A percentile compares a stretch with the other conserved stretches of the same genome.
Conservation (phyloP, 2,797 vertebrate genomes). For the Chaunax sp. region DNA sequence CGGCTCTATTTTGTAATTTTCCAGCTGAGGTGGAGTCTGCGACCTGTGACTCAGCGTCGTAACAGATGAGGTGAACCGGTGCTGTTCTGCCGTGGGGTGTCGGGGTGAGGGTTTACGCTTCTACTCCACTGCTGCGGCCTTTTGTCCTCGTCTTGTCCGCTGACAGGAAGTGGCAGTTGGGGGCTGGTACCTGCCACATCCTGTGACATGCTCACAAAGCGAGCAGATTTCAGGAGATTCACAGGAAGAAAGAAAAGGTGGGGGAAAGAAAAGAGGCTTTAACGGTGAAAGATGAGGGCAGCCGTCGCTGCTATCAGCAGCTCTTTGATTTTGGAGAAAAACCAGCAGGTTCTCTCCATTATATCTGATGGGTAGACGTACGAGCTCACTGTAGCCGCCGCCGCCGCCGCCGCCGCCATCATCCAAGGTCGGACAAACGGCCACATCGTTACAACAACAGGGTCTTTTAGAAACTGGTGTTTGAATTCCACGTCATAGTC, state of each 20-base stretch:
- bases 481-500: too few species aligned
- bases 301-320: conserved; percentile 56
- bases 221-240: conserved; percentile 49
- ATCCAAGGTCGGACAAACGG: neutral
- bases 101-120: conserved; percentile 46
- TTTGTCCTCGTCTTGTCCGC: conserved; percentile 65
- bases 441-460: too few species aligned
- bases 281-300: conserved; percentile 20
- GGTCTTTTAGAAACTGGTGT: too few species aligned
- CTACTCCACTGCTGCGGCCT: conserved; percentile 43
- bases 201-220: conserved; percentile 72
- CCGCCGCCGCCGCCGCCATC: neutral
- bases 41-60: conserved; percentile 29
- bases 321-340: conserved; percentile 66
- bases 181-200: conserved; percentile 69
- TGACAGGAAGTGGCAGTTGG: conserved; percentile 60
- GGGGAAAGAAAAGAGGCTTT: conserved; percentile 17
- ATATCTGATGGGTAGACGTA: conserved; percentile 62
- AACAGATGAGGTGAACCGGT: conserved; percentile 40
- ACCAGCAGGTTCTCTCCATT: conserved; percentile 38
- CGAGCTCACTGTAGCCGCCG: neutral
- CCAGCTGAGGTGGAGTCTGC: conserved; percentile 28
- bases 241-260: conserved; percentile 19
- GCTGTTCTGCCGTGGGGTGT: conserved; percentile 32
- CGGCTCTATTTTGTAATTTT: conserved; percentile 41